These are phyloP conservation scores for Drosophila atripex DNA, from an alignment of 2,888 invertebrate genomes.

Conservation along the genomic window DNA sequence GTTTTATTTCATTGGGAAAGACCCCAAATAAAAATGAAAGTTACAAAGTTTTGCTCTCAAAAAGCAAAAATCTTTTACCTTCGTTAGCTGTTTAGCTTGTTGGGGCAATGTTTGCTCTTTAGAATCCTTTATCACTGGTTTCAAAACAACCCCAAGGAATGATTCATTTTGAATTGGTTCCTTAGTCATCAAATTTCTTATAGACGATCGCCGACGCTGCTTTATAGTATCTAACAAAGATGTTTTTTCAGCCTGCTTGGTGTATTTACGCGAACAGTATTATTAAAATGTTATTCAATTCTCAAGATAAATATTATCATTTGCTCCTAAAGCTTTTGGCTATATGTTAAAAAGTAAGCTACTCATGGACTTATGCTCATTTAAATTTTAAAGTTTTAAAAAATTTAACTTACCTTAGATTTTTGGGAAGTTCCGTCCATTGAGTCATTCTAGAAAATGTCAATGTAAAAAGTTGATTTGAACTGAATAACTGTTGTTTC, in stretches of 20 bases:
- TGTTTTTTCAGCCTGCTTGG: constrained; percentile 63
- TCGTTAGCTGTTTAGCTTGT: constrained; percentile 79
- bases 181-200: constrained; percentile 83
- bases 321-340: neutral
- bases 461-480: constrained; percentile 2
- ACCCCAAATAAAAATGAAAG: neutral
- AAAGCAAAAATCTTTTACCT: constrained; percentile 71
- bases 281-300: neutral
- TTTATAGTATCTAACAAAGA: constrained; percentile 74
- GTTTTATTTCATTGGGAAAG: neutral
- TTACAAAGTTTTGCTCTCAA: neutral
- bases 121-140: constrained; percentile 85
- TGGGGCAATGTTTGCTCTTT: constrained; percentile 81
- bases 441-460: constrained; percentile 35
- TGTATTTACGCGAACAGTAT: constrained; percentile 1
- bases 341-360: neutral
- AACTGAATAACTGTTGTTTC: neutral
- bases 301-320: neutral
- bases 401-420: constrained; percentile 49
- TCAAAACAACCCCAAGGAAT: constrained; percentile 87
- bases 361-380: neutral
- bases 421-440: constrained; percentile 16
- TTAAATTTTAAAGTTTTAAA: neutral
- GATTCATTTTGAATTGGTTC: constrained; percentile 85
- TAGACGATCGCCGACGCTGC: constrained; percentile 82